These are phyloP conservation scores for Plemyria rubiginata DNA, from an alignment of 2,888 invertebrate species.

Conservation along the genomic window DNA sequence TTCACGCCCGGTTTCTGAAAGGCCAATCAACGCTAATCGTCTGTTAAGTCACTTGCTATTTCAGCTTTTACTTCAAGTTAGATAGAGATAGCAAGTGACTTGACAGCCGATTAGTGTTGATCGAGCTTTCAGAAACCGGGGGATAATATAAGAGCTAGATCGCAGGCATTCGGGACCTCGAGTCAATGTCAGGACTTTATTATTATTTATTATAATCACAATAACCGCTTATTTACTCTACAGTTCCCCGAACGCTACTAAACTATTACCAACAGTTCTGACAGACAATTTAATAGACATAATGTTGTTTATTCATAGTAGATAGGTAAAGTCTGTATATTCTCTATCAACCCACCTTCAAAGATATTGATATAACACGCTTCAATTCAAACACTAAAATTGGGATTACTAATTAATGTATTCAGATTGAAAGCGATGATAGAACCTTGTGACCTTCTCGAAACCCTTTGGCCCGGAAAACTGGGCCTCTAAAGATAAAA, in stretches of 20 bases:
- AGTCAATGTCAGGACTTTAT: no score
- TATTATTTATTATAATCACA: no score
- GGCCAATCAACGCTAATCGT: no score
- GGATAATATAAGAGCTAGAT: no score
- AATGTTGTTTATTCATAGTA: constrained; percentile 18
- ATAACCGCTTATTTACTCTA: not conserved
- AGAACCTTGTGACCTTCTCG: constrained; percentile 11
- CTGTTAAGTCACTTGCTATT: no score
- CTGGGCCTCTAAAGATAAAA: constrained; percentile 18
- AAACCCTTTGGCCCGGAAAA: constrained; percentile 25
- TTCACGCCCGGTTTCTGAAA: no score
- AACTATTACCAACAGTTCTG: constrained; percentile 13
- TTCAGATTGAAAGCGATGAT: constrained; percentile 23
- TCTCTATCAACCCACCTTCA: not conserved
- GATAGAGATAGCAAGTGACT: no score
- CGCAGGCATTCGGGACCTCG: no score
- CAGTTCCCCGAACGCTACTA: constrained; percentile 1
- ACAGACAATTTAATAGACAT: constrained; percentile 14
- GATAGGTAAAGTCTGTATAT: constrained; percentile 12
- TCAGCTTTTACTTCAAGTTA: no score
- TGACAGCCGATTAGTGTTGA: no score
- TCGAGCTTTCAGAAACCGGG: no score
- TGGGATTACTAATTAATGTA: constrained; percentile 28
- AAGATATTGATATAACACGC: constrained; percentile 18
- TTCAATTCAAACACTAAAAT: constrained; percentile 26